phyloP scores from a whole-genome alignment of 1,140 invertebrate genomes.

The Rhyzopertha dominica region DNA sequence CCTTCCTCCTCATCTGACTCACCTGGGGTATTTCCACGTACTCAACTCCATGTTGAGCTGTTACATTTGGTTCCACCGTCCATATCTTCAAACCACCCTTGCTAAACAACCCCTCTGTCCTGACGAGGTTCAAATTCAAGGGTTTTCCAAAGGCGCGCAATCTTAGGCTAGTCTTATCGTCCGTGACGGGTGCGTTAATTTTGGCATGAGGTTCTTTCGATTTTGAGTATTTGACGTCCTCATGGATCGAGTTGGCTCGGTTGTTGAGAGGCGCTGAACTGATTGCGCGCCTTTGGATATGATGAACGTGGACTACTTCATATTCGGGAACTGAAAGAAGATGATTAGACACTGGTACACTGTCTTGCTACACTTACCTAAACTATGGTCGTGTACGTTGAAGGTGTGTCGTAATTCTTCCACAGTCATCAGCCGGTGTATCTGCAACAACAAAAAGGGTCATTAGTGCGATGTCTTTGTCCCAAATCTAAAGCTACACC shows the following conservation, averaged over 20 bases:
- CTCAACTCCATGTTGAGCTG: slow-evolving; percentile 66
- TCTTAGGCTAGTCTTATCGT: slow-evolving; percentile 53
- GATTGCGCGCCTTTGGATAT: slow-evolving; percentile 17
- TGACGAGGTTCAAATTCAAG: slow-evolving; percentile 65
- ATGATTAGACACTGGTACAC: slow-evolving; percentile 12
- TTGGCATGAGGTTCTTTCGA: neutral
- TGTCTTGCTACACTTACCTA: slow-evolving; percentile 50
- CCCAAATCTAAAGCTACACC: too few species aligned
- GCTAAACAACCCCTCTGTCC: slow-evolving; percentile 66
- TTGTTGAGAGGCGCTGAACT: slow-evolving; percentile 16
- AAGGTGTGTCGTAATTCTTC: slow-evolving; percentile 75
- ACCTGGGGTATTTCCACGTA: slow-evolving; percentile 69
- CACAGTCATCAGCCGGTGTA: slow-evolving; percentile 78
- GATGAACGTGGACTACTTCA: slow-evolving; percentile 54
- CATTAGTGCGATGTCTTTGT: too few species aligned
- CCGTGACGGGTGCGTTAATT: slow-evolving; percentile 1
- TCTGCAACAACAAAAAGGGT: slow-evolving; percentile 65
- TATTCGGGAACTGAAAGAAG: slow-evolving; percentile 59
- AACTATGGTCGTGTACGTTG: slow-evolving; percentile 68
- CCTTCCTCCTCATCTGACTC: too few species aligned
- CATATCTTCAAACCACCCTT: slow-evolving; percentile 70
- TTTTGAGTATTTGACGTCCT: neutral
- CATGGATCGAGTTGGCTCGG: slow-evolving; percentile 9
- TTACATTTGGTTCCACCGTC: slow-evolving; percentile 62
- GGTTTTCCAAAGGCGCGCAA: slow-evolving; percentile 71